Evolutionary conservation across 2,797 vertebrate genomes (phyloP), one percentile per base, ranked within the genome.

Genomic region (Uromys caudimaculatus): DNA sequence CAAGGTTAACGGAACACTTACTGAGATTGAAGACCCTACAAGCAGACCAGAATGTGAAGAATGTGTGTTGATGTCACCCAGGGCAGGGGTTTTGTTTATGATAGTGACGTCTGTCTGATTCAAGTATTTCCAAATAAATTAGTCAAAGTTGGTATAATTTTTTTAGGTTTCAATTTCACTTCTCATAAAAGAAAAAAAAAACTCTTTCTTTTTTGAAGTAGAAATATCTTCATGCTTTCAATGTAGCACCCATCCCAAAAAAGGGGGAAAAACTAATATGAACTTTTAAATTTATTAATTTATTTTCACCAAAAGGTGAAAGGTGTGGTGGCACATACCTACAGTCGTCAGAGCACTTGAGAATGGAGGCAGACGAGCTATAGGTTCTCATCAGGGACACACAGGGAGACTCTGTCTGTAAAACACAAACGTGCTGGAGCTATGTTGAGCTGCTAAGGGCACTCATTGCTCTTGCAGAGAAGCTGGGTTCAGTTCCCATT

Each of bases 101-200:
- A 47, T 64, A 89, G 32, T 75, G 81, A 76, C 10, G 7, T 84
- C 12, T 71, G 4, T 84, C 64, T 89, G 77, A 62, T 86, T 90
- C 90, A 44, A 9, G 88, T 93, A 62, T 94, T 76, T 90, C 85
- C 60, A 91, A 83, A 47, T 82, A 89, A 73, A 64, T 88, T 82
- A 10, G 50, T 94, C 73, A 93, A 58, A 71, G 8, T 83, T 93
- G 60, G n/a, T 83, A 78, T 69, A 78, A 87, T 67, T 78, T 96
- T 96, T 91, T 71, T 71, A 95, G 73, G 58, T 96, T 95, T 89
- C 79, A 44, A 94, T 95, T 96, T 93, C 17, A 71, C 89, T 86
- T 92, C 69, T 35, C 60, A 38, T 89, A 24, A 93, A 89, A 85
- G n/a, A 83, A 76, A 81, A 87, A 92, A 82, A 92, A 23, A 52